Evolutionary conservation across 1,140 invertebrate species (phyloP), one percentile per base, ranked within the genome.

Genomic region (Myzus persicae): DNA sequence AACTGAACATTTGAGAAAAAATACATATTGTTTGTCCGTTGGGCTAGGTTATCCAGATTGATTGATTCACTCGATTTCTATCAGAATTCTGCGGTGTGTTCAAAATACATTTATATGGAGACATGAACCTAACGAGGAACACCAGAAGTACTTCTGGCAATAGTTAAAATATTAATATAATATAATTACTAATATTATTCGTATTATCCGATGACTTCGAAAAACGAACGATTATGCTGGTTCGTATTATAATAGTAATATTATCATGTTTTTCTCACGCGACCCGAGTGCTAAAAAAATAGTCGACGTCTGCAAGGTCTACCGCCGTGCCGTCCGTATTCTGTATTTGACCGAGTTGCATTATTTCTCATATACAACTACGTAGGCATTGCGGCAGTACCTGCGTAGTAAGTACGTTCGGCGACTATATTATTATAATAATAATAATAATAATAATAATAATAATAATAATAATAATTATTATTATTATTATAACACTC

Each of bases 401-500:
- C n/a, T n/a, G n/a, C 59, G 31, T 36, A n/a, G 31, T 59, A 59
- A 31, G 54, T 14, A 31, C 54, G 54, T 59, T 31, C 59, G 14
- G 59, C 14, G n/a, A 76, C 31, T n/a, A n/a, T n/a, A 59, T 54
- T 67, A 44, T 7, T 9, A 44, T 44, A 44, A 44, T 44, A 44
- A 44, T 44, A 44, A 44, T 44, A 44, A 44, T 44, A 44, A 5
- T 48, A 48, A 48, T 48, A 48, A 48, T 48, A 18, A 48, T 48
- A 48, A 48, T 48, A 48, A 48, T 48, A 48, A 18, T 20, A 48
- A 18, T 48, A 6, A 67, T 67, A 31, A 67, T 54, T 54, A 26
- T 46, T 46, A 89, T 89, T n/a, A 54, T 88, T 89, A 54, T 90
- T 54, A 18, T 90, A n/a, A 26, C 44, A 46, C 85, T 87, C 44